Evolutionary conservation across 2,113 vertebrate genomes (phyloP), one percentile per base, ranked within the genome.

Genomic region (Geococcyx californianus): DNA sequence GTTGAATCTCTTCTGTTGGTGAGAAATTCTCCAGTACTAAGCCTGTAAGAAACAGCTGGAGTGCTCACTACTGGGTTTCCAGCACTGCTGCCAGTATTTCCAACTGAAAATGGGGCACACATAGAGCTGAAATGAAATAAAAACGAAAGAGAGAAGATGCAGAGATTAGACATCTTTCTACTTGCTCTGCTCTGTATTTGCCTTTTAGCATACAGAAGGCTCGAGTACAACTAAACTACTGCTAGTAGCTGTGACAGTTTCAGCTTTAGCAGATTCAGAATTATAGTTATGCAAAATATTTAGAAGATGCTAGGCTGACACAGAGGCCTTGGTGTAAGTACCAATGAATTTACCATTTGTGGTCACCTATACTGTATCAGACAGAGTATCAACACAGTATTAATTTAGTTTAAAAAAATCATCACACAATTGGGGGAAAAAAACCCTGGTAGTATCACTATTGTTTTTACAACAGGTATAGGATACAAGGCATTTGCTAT

Each of bases 1-100:
- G 97, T 98, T 5, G 97, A 81, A 19, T 98, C 97, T 63, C 98
- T 97, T 49, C 98, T 98, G 70, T 98, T 98, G 36, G 98, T 98
- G 92, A 99, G 97, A 58, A 98, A 98, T 95, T 99, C 99, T 16
- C 98, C 98, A 81, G 98, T 97, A 80, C 98, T 99, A 45, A 98
- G 98, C 77, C 98, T 97, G 93, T 98, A 99, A 63, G 99, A 97
- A 25, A 98, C 72, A 25, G 98, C 97, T 7, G 99, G 98, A 34
- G 98, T 99, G 66, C 98, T 99, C 81, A 97, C 97, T 29, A 93
- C 97, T 0, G 98, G 92, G 80, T 98, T 98, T 94, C 99, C 98
- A 72, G 98, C 97, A 96, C 98, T 98, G 80, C 97, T 98, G 4
- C 98, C 98, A 88, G 97, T 95, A 73, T 83, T 98, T 60, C 96